These are phyloP conservation scores for Tragelaphus buxtoni DNA, from an alignment of 2,113 vertebrate genomes.

Conservation along the genomic window DNA sequence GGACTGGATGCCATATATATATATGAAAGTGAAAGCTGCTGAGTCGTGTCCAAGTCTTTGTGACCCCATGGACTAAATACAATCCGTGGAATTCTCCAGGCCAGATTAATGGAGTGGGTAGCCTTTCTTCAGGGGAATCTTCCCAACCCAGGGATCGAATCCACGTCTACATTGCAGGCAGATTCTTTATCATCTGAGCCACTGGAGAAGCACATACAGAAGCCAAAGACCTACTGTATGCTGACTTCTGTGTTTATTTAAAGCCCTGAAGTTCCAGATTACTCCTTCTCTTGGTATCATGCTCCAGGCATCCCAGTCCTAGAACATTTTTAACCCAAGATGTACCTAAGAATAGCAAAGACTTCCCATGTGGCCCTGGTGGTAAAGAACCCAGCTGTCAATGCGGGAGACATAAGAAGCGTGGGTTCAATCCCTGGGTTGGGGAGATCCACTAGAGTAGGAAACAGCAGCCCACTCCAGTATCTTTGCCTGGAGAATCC, in stretches of 20 bases:
- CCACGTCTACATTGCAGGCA: not conserved
- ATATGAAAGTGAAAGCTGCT: not conserved
- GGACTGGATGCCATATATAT: not conserved
- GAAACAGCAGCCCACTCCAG: not conserved
- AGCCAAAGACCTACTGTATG: not conserved
- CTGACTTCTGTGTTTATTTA: not conserved
- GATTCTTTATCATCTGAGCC: not conserved
- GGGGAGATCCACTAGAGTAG: not conserved
- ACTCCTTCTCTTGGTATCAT: not conserved
- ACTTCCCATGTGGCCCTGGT: not conserved
- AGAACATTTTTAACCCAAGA: not conserved
- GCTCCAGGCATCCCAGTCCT: not conserved
- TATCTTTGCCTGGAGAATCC: not conserved
- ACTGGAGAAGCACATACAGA: not conserved
- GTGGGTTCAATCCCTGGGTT: not conserved
- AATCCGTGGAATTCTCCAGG: not conserved
- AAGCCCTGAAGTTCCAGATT: not conserved
- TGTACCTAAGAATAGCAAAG: not conserved
- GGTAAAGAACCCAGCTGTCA: not conserved
- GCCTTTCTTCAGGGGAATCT: not conserved
- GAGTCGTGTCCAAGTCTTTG: not conserved
- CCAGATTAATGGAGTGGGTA: not conserved
- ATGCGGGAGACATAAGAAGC: not conserved
- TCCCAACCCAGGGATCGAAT: not conserved
- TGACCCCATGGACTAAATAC: not conserved